Evolutionary conservation across 2,113 vertebrate genomes (phyloP).

Genomic region (Capreolus pygargus): DNA sequence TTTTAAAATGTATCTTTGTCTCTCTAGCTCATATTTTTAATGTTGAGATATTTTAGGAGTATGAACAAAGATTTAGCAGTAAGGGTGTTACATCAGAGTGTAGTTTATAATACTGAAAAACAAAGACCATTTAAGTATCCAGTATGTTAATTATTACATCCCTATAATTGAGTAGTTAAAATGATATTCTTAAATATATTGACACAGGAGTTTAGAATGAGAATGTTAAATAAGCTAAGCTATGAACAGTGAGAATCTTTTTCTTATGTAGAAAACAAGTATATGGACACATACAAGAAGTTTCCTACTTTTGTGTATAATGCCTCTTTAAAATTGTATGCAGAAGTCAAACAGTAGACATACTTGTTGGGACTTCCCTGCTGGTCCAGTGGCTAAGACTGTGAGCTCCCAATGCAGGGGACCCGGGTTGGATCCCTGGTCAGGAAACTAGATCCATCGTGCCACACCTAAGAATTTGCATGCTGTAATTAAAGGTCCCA

Average conservation of each 20-base stretch:
- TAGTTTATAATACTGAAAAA: slow-evolving; percentile 42
- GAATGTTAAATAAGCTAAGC: neutral
- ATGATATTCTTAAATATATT: neutral
- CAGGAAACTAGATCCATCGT: neutral
- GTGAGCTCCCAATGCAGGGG: neutral
- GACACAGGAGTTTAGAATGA: neutral
- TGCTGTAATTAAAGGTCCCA: neutral
- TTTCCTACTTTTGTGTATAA: neutral
- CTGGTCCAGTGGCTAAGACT: neutral
- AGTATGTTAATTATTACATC: neutral
- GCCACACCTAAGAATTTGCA: neutral
- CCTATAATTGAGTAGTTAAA: slow-evolving; percentile 22
- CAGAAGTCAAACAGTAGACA: neutral
- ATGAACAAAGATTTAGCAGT: neutral
- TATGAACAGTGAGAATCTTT: neutral
- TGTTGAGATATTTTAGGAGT: neutral
- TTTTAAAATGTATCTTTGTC: neutral
- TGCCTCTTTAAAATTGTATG: neutral
- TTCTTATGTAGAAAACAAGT: neutral
- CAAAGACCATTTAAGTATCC: slow-evolving; percentile 12
- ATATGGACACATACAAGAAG: neutral
- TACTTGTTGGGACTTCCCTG: neutral
- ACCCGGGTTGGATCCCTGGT: neutral
- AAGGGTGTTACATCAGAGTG: neutral
- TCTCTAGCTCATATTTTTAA: neutral